Evolutionary conservation across 2,797 vertebrate genomes (phyloP).

Genomic region (Orientallactaga sibirica): DNA sequence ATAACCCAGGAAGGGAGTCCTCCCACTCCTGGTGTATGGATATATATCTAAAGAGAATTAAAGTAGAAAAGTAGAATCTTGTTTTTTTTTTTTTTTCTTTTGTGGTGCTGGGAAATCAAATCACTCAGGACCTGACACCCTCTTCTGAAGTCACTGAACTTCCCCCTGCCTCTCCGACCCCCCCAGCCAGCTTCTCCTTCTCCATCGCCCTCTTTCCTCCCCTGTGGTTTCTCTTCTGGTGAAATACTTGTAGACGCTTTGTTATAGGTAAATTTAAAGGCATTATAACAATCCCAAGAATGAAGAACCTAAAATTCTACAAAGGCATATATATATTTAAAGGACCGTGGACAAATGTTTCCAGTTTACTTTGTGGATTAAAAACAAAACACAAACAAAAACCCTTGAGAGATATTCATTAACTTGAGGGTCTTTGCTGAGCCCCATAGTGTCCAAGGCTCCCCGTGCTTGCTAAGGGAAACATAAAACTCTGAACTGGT

Average conservation of each 20-base stretch:
- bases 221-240: no score
- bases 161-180: no score
- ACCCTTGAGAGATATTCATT: not conserved
- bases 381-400: not conserved
- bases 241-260: not conserved
- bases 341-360: not conserved
- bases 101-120: not conserved
- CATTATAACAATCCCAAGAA: not conserved
- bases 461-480: not conserved
- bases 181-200: no score
- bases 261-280: not conserved
- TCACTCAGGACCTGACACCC: not conserved
- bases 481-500: not conserved
- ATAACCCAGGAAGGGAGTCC: not conserved
- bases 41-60: not conserved
- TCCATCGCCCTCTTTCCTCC: no score
- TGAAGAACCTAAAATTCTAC: not conserved
- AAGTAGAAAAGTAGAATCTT: not conserved
- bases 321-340: constrained; percentile 48
- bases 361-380: not conserved
- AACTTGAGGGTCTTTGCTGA: constrained; percentile 28
- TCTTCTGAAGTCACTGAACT: not conserved
- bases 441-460: not conserved
- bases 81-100: not conserved
- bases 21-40: no score